Percentiles rank a stretch among this genome's conserved stretches.
phyloP scores from a whole-genome alignment of 2,888 invertebrate genomes.

The Dendrolimus pini region DNA sequence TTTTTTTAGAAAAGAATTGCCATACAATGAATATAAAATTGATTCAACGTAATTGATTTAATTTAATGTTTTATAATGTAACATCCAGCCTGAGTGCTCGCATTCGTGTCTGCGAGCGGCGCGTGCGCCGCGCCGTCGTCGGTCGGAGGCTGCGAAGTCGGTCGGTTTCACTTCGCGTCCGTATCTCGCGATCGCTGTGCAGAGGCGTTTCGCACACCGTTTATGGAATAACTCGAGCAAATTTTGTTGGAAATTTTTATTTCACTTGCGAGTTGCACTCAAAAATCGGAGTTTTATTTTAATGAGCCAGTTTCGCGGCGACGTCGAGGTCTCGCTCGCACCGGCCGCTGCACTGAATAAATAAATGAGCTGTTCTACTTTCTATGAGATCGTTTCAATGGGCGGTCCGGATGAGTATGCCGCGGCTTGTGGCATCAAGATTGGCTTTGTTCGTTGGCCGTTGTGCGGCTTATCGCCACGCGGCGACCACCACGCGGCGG shows the following conservation, averaged over 20 bases:
- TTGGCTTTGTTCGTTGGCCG: constrained; percentile 2
- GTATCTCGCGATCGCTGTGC: constrained; percentile 58
- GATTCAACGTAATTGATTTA: too few relatives aligned
- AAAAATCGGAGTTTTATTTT: constrained; percentile 72
- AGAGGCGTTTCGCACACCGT: constrained; percentile 66
- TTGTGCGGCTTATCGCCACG: constrained; percentile 19
- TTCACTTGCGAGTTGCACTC: constrained; percentile 66
- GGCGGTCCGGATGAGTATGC: constrained; percentile 21
- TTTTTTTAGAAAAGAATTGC: too few relatives aligned
- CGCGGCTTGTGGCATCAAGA: neutral
- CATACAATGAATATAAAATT: too few relatives aligned
- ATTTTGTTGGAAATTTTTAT: constrained; percentile 71
- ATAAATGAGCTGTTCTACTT: constrained; percentile 75
- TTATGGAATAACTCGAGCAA: constrained; percentile 76
- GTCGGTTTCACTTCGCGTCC: constrained; percentile 67
- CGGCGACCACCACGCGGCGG: constrained; percentile 15
- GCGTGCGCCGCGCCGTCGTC: constrained; percentile 20
- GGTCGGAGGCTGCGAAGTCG: constrained; percentile 27
- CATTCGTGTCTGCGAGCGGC: neutral
- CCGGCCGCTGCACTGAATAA: constrained; percentile 68
- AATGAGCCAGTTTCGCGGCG: constrained; percentile 67
- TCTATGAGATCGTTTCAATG: constrained; percentile 74
- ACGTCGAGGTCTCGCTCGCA: constrained; percentile 58
- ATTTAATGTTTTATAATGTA: neutral
- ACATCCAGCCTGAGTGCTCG: neutral